Base-by-base conservation (phyloP, 2,888 invertebrate species). In the Tricholauxania praeusta region DNA sequence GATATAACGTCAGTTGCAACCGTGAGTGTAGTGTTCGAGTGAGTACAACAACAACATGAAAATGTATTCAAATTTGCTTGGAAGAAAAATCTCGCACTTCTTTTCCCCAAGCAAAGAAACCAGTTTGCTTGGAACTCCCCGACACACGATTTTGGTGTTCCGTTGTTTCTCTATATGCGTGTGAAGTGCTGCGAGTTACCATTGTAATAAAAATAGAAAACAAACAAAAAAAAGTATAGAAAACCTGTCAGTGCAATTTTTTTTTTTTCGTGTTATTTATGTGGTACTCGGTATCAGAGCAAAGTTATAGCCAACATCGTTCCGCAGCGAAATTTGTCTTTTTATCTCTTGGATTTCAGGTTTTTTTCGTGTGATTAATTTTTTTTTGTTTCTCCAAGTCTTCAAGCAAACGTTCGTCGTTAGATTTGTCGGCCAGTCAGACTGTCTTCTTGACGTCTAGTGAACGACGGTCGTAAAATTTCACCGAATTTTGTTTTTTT, bases 221-320 rank as follows among this genome's bases (percentile, higher is more conserved):
- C 53, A 7, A 67, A 66, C 64, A 68, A 73, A 39, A 39, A 62
- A 72, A 72, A n/a, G 8, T 32, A 53, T 39, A 32, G 55, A 70
- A 59, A 71, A 71, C n/a, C 19, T n/a, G 12, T 39, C 39, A 28
- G 39, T 39, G 39, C 39, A 39, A 28, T 28, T 28, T 28, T 39
- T 39, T 39, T 39, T 39, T 39, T 10, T 39, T 8, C 8, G 39
- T 10, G 39, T 39, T 39, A 10, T 39, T 39, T 39, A 10, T 39
- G 39, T 62, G 39, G 28, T 32, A 39, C 28, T 28, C 28, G 28
- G 32, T 62, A 39, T 39, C 32, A 12, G 39, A 28, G 57, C 57
- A 57, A 28, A 28, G 57, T 57, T 57, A 28, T 57, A 28, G 57
- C 39, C 39, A 2, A 10, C 39, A 19, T 57, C 22, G 57, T 28